Base-by-base conservation (phyloP, 2,797 vertebrate genomes). In the Hoplostethus mediterraneus region DNA sequence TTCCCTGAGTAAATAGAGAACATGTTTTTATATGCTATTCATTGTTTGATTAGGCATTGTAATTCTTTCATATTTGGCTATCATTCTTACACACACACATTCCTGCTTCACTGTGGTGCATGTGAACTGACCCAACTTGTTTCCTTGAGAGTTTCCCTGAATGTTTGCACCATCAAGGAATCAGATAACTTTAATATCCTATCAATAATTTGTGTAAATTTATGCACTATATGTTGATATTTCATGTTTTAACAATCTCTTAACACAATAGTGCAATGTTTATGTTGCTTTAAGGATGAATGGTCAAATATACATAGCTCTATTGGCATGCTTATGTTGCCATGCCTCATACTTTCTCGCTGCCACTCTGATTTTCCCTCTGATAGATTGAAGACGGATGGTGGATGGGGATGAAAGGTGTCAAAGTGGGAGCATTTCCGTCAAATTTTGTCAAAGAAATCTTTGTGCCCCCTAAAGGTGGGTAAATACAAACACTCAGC, bases 321-420 rank as follows among this genome's bases (percentile, higher is more conserved):
- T 13, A 45, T 13, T 45, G 14, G 14, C 13, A 14, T 13, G 44
- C 4, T 45, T 5, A 3, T 52, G 10, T 56, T 48, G 30, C 12
- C 25, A 54, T 40, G 40, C 7, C 7, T 55, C 21, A 7, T 10
- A 4, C 33, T 12, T 44, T 42, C 3, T 28, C 53, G 5, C 21
- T 48, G 2, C 28, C 28, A 9, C 6, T 67, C 31, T 54, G 2
- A 2, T 17, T 33, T 38, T 64, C 9, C 38, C 1, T 45, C 1
- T 47, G 52, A 77, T 83, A 98, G 97, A 97, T 97, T 89, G 96
- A 98, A 92, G 97, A 97, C 61, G 96, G 97, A 33, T 98, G 97
- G 97, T 97, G 96, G 95, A 93, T 97, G 93, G 97, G 97, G 3
- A 69, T 92, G 59, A 97, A 94, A 89, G 94, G 93, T 44, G 92